Percentiles rank a stretch among this genome's conserved stretches.
phyloP scores from a whole-genome alignment of 2,888 invertebrate species.

The Torymus aiolomorphi region DNA sequence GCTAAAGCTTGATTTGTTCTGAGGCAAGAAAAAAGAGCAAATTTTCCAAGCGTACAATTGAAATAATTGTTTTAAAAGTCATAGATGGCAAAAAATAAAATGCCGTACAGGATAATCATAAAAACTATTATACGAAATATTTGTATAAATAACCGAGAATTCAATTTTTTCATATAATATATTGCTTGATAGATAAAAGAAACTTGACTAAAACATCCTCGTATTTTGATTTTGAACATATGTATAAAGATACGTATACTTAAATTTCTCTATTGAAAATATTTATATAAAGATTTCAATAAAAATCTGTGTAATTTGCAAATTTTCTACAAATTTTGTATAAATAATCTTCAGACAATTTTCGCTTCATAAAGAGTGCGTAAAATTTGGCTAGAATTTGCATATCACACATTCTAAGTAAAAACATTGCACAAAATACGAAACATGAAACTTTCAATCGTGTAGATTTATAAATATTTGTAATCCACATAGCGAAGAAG shows the following conservation, averaged over 20 bases:
- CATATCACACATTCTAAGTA: constrained; percentile 40
- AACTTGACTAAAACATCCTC: constrained; percentile 9
- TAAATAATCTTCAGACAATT: constrained; percentile 27
- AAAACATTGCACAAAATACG: constrained; percentile 47
- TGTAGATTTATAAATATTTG: constrained; percentile 52
- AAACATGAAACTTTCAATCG: constrained; percentile 49
- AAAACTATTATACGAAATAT: background rate
- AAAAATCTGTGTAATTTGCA: constrained; percentile 45
- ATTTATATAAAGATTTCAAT: constrained; percentile 38
- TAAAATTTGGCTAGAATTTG: constrained; percentile 44
- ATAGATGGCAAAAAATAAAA: too few relatives aligned
- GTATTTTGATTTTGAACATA: constrained; percentile 14
- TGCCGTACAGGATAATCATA: too few relatives aligned
- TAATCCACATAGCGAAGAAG: constrained; percentile 27
- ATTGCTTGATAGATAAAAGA: constrained; percentile 23
- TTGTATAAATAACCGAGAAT: constrained; percentile 20
- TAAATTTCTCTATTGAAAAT: constrained; percentile 35
- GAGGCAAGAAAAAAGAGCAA: too few relatives aligned
- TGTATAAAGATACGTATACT: constrained; percentile 22
- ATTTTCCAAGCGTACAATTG: too few relatives aligned
- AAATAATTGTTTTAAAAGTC: too few relatives aligned
- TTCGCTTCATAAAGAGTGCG: constrained; percentile 39
- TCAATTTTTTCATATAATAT: background rate
- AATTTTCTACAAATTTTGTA: constrained; percentile 55
- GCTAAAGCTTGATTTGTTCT: too few relatives aligned